phyloP scores from a whole-genome alignment of 2,797 vertebrate species.

The Bucorvus abyssinicus region DNA sequence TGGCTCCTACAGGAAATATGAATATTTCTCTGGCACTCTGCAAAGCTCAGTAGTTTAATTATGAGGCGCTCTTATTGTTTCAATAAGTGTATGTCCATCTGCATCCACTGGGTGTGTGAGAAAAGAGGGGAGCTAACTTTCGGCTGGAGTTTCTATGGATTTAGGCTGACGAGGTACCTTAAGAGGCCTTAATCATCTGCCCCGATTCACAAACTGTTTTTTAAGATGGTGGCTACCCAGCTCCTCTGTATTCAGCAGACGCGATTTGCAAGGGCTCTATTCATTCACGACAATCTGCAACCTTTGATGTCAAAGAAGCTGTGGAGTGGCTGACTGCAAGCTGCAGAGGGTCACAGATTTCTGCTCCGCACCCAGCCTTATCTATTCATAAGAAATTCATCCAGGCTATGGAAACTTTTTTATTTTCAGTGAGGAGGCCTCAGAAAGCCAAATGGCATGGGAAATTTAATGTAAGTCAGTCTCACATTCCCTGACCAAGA shows the following conservation, averaged over 20 bases:
- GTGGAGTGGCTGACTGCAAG: constrained; percentile 38
- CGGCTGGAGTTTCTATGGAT: background rate
- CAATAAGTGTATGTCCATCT: fast-evolving
- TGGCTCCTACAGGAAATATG: background rate
- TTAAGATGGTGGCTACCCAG: background rate
- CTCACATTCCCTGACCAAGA: constrained; percentile 42
- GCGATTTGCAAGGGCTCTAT: constrained; percentile 61
- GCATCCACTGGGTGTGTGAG: background rate
- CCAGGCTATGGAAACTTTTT: constrained; percentile 61
- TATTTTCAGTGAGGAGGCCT: constrained; percentile 55
- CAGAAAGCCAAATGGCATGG: constrained; percentile 61
- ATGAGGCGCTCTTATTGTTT: background rate
- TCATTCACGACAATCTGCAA: constrained; percentile 70
- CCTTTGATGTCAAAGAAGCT: constrained; percentile 71
- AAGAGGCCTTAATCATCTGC: background rate
- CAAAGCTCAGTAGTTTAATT: background rate
- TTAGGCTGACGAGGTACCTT: background rate
- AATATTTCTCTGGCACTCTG: background rate
- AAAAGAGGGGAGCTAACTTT: background rate
- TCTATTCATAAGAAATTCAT: constrained; percentile 74
- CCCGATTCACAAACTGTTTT: constrained; percentile 7
- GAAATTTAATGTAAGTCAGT: constrained; percentile 59
- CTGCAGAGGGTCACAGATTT: constrained; percentile 56
- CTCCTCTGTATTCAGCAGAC: constrained; percentile 30
- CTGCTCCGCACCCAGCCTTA: constrained; percentile 43